Conservation (phyloP, 2,113 vertebrate genomes). For the Micronycteris hirsuta region DNA sequence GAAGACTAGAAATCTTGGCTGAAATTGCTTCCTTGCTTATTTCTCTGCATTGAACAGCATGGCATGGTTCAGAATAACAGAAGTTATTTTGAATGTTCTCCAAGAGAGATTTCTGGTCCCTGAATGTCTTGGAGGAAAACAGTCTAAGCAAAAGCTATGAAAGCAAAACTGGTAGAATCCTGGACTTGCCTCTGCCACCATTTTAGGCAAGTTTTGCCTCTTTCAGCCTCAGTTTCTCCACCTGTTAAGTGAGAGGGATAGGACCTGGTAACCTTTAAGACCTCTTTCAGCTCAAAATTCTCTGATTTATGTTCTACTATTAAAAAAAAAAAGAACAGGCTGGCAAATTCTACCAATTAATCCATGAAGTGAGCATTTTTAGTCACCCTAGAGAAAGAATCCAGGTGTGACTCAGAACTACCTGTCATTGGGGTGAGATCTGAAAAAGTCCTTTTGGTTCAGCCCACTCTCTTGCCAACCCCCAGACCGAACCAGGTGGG, state of each 20-base stretch:
- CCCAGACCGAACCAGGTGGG: not conserved
- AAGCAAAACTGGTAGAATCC: conserved; percentile 70
- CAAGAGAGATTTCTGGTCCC: conserved; percentile 72
- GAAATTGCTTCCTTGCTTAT: conserved; percentile 67
- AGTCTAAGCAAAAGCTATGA: conserved; percentile 71
- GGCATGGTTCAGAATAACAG: conserved; percentile 66
- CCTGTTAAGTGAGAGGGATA: not conserved
- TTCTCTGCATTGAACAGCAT: conserved; percentile 63
- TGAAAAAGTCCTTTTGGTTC: not conserved
- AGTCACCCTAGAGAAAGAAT: not conserved
- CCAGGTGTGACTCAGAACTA: not conserved
- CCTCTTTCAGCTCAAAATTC: not conserved
- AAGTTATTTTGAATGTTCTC: conserved; percentile 72
- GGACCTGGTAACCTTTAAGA: not conserved
- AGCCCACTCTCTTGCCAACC: not conserved
- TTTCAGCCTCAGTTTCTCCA: not conserved
- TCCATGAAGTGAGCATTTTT: not conserved
- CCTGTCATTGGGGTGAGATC: not conserved
- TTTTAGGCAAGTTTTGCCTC: conserved; percentile 12
- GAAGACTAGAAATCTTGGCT: conserved; percentile 35
- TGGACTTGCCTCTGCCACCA: conserved; percentile 49
- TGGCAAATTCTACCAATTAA: not conserved
- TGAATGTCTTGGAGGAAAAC: conserved; percentile 72
- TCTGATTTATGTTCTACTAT: not conserved
- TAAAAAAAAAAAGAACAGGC: not conserved